Conservation (phyloP, 2,888 invertebrate species). For the Oxytorus armatus region DNA sequence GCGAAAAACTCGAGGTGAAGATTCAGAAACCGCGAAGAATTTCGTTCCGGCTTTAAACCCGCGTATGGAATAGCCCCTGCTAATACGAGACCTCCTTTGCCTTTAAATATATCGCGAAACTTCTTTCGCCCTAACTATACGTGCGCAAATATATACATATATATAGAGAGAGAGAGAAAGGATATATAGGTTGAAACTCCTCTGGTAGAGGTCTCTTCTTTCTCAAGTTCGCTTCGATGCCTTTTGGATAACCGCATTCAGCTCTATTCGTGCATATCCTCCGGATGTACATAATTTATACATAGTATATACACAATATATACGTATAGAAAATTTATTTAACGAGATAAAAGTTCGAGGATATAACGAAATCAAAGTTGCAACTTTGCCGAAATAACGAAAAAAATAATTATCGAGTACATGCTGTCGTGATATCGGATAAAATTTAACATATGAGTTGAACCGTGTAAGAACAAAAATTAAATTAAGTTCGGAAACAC, state of each 20-base stretch:
- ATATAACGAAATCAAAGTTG: not conserved
- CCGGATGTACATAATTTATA: too few species aligned
- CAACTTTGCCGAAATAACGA: too few species aligned
- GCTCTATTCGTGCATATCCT: not conserved
- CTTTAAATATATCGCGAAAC: slow-evolving; percentile 74
- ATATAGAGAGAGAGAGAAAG: not conserved
- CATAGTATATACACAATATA: too few species aligned
- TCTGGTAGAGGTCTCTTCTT: slow-evolving; percentile 16
- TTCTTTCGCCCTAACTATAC: slow-evolving; percentile 59
- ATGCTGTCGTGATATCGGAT: too few species aligned
- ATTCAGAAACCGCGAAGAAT: slow-evolving; percentile 59
- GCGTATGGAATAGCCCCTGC: slow-evolving; percentile 41
- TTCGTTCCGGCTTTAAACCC: slow-evolving; percentile 44
- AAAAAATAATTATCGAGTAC: too few species aligned
- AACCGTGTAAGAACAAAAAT: too few species aligned
- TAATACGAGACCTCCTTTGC: slow-evolving; percentile 60
- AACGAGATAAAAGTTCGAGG: too few species aligned
- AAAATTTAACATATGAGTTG: too few species aligned
- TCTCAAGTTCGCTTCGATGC: slow-evolving; percentile 4
- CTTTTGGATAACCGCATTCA: slow-evolving; percentile 33
- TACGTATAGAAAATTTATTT: too few species aligned
- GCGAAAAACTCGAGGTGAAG: slow-evolving; percentile 53
- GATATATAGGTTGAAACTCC: slow-evolving; percentile 31
- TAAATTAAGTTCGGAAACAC: too few species aligned
- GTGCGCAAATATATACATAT: slow-evolving; percentile 3